Evolutionary conservation across 1,140 invertebrate genomes (phyloP).

Genomic region (Arion vulgaris): DNA sequence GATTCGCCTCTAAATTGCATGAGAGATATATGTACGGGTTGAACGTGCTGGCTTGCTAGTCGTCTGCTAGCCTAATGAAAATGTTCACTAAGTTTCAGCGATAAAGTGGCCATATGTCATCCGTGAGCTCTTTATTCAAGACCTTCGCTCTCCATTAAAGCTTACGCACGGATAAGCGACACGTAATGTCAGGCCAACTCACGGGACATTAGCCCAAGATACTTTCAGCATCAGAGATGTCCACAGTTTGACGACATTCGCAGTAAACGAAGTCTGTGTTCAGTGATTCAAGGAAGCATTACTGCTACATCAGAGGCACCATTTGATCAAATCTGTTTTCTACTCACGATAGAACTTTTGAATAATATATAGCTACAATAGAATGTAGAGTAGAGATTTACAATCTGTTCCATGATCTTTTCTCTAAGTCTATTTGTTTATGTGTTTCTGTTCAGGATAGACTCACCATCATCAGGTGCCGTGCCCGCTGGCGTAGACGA

Average conservation of each 20-base stretch:
- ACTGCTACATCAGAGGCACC: not conserved
- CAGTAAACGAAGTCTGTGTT: not conserved
- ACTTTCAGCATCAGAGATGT: too few relatives aligned
- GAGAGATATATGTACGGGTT: not conserved
- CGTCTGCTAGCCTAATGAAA: not conserved
- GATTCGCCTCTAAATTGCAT: not conserved
- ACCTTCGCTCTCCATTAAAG: not conserved
- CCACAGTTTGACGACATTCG: too few relatives aligned
- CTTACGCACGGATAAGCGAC: not conserved
- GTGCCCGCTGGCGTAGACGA: too few relatives aligned
- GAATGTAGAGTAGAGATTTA: too few relatives aligned
- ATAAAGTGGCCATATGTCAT: constrained; percentile 1
- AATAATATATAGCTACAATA: too few relatives aligned
- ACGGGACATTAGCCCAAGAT: not conserved
- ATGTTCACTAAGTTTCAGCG: constrained; percentile 9
- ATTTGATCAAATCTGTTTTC: too few relatives aligned
- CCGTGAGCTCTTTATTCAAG: not conserved
- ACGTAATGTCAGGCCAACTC: not conserved
- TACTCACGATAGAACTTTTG: too few relatives aligned
- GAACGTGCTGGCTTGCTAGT: not conserved
- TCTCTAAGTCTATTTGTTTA: too few relatives aligned
- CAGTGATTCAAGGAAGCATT: not conserved
- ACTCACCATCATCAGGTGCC: too few relatives aligned
- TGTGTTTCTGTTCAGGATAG: too few relatives aligned
- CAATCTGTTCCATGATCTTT: too few relatives aligned